Percentiles rank a stretch among this genome's conserved stretches.
phyloP scores from a whole-genome alignment of 1,140 invertebrate genomes.

The Dendrolimus punctatus region DNA sequence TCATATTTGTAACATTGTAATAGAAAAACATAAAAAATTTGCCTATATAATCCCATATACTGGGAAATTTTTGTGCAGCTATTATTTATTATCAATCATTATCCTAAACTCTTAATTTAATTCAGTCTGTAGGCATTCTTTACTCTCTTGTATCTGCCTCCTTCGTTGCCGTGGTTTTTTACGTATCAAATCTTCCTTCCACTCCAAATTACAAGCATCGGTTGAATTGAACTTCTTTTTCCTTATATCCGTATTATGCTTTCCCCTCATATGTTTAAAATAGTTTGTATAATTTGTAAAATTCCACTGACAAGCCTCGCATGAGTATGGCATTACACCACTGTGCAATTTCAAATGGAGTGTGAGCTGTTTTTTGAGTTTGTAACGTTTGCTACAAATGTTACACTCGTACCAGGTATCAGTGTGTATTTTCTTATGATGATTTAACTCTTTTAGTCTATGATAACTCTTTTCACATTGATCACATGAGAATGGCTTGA shows the following conservation, averaged over 20 bases:
- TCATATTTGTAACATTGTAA: too few species aligned
- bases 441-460: conserved; percentile 57
- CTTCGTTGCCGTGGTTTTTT: conserved; percentile 22
- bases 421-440: conserved; percentile 79
- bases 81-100: too few species aligned
- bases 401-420: conserved; percentile 85
- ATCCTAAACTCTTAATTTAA: too few species aligned
- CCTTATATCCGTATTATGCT: conserved; percentile 72
- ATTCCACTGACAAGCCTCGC: conserved; percentile 76
- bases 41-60: too few species aligned
- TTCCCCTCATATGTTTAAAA: conserved; percentile 83
- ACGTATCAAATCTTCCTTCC: conserved; percentile 48
- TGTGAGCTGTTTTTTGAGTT: conserved; percentile 79
- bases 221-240: conserved; percentile 57
- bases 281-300: conserved; percentile 86
- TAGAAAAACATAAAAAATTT: too few species aligned
- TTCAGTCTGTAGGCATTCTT: too few species aligned
- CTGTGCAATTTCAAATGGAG: conserved; percentile 78
- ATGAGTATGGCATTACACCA: conserved; percentile 75
- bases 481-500: conserved; percentile 83
- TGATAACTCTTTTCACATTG: conserved; percentile 82
- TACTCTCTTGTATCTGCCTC: background rate
- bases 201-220: conserved; percentile 45
- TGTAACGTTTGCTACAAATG: conserved; percentile 80
- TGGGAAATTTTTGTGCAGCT: too few species aligned